A percentile compares a stretch with the other conserved stretches of the same genome.
Conservation (phyloP, 2,888 invertebrate species). For the Leucoma salicis region DNA sequence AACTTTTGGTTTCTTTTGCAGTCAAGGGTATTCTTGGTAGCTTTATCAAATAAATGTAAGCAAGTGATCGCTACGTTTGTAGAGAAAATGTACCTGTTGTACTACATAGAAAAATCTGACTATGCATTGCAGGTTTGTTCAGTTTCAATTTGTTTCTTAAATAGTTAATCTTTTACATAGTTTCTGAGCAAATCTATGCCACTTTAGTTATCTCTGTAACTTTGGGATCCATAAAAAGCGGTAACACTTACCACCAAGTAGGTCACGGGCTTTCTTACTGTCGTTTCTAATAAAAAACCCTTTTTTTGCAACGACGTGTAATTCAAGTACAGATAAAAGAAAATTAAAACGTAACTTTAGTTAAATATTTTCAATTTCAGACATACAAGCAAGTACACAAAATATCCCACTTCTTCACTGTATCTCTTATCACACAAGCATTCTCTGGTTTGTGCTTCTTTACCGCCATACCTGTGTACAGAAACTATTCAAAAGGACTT, state of each 20-base stretch:
- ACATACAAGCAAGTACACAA: neutral
- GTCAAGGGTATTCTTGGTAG: neutral
- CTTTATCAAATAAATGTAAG: neutral
- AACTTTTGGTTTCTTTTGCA: neutral
- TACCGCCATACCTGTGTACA: constrained; percentile 12
- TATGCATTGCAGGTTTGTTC: neutral
- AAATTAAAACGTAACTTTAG: too few relatives aligned
- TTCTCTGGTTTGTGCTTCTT: constrained; percentile 1
- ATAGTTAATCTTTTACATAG: too few relatives aligned
- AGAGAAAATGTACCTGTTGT: neutral
- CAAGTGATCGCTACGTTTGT: neutral
- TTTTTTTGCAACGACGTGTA: too few relatives aligned
- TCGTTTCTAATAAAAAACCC: too few relatives aligned
- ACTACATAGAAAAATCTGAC: neutral
- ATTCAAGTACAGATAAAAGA: too few relatives aligned
- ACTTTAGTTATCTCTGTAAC: too few relatives aligned
- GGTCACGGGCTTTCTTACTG: too few relatives aligned
- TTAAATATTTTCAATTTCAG: constrained; percentile 2
- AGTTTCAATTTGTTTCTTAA: too few relatives aligned
- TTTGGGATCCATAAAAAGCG: too few relatives aligned
- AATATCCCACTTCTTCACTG: neutral
- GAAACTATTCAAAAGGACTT: constrained; percentile 11
- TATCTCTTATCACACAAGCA: neutral
- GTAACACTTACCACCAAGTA: too few relatives aligned
- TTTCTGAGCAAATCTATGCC: too few relatives aligned